Evolutionary conservation across 2,888 invertebrate genomes (phyloP).

Genomic region (Apamea monoglypha): DNA sequence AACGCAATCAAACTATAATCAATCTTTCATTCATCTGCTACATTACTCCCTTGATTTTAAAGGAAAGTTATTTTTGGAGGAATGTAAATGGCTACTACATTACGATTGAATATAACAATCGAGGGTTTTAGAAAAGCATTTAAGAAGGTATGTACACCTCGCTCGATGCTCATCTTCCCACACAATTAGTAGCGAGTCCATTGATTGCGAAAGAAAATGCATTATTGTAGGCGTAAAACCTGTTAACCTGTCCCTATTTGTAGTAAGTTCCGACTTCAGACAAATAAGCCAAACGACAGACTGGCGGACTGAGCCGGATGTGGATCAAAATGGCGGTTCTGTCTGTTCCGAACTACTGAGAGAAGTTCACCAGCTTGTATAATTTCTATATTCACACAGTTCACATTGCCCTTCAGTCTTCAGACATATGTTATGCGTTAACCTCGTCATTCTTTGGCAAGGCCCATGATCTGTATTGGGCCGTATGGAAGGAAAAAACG

Average conservation of each 20-base stretch:
- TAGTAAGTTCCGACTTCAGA: not conserved
- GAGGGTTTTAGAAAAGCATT: conserved; percentile 8
- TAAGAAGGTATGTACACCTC: conserved; percentile 12
- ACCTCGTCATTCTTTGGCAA: not conserved
- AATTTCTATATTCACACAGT: not conserved
- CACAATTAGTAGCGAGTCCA: conserved; percentile 1
- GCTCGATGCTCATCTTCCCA: conserved; percentile 16
- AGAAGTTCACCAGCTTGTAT: not conserved
- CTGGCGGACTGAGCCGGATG: not conserved
- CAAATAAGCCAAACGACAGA: not conserved
- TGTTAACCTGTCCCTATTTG: conserved; percentile 6
- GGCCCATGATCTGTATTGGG: not conserved
- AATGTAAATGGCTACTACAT: conserved; percentile 16
- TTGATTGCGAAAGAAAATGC: conserved; percentile 33
- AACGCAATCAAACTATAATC: conserved; percentile 28
- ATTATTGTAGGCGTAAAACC: conserved; percentile 22
- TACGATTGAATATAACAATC: conserved; percentile 1
- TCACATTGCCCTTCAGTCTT: not conserved
- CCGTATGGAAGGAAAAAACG: not conserved
- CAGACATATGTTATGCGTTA: not conserved
- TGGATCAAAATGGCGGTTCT: not conserved
- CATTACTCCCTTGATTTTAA: conserved; percentile 9
- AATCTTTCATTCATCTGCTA: conserved; percentile 44
- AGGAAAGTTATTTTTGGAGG: conserved; percentile 17
- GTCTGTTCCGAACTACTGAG: not conserved